Base-by-base conservation (phyloP, 2,797 vertebrate species). In the Melanotaenia nigrans region DNA sequence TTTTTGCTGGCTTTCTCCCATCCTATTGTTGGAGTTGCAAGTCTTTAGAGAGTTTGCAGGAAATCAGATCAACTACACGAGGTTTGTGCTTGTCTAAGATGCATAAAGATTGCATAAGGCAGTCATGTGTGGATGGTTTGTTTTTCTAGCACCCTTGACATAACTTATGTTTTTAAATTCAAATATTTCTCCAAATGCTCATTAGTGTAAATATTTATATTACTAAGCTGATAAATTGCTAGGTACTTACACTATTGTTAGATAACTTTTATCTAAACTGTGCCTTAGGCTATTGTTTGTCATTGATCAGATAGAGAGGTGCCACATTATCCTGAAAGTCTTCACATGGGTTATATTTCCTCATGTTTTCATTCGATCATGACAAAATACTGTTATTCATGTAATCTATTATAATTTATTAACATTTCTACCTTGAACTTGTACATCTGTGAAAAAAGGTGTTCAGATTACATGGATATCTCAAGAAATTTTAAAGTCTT, bases 11-110 rank as follows among this genome's bases (percentile, higher is more conserved):
- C 85, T 81, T 82, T 90, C 89, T 86, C 83, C 68, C 79, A 77
- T 85, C 73, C 83, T 77, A 79, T 87, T 88, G 88, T 91, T 80
- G 75, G 81, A 81, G 62, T 73, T 66, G 56, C 58, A 64, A 51
- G 75, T 89, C 89, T 82, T 80, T 33, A 4, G 90, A 84, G 91
- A 87, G 79, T 92, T 89, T 58, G 79, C 86, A 89, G 90, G 88
- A 90, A 91, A 87, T 87, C 72, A 65, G 82, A 85, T 81, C 74
- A 67, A 36, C 70, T 73, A 35, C 57, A 70, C 57, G 58, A 78
- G 67, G 57, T 79, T 85, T 76, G 70, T 66, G 70, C 58, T 62
- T 69, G 56, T 24, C 0, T 79, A 20, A 51, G 18, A 51, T 47
- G 55, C 61, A 53, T 20, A 25, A 20, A 35, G 24, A 1, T 57